Evolutionary conservation across 2,888 invertebrate species (phyloP), one percentile per base, ranked within the genome.

Genomic region (Caenorhabditis sinica): DNA sequence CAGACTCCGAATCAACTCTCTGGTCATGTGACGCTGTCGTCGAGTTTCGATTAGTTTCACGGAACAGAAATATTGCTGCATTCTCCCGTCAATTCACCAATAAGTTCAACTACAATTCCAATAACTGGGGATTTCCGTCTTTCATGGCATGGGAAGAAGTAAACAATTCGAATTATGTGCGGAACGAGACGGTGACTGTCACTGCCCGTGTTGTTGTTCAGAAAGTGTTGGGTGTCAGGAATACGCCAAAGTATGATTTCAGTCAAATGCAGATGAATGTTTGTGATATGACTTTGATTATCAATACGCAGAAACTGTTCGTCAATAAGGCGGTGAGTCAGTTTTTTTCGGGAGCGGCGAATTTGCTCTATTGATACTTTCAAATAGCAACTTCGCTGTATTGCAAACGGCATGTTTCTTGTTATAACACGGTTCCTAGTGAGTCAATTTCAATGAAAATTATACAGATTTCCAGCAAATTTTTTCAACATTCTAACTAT

Each of bases 121-220:
- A 92, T 84, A 92, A 92, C 76, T 92, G 92, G 92, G 92, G 92
- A 1, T 92, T 92, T 71, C 92, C 92, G 15, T 89, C 90, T 2
- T 92, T 92, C 79, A 90, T 92, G 86, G 91, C 91, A 23, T 92
- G 90, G 90, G 83, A 72, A 15, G 90, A 90, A 15, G 75, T 85
- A 28, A 71, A 69, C 28, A 66, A 74, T 45, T 40, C 77, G 33
- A 75, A 82, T 20, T 92, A 86, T 73, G 87, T 90, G 15, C 82
- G 87, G 36, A 88, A 86, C 56, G 91, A 92, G 53, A 81, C 86
- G 2, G 89, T 91, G 45, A 89, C 90, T 17, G 87, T 92, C 33
- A 91, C 91, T 51, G 92, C 92, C 0, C 77, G 84, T 30, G 92
- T 92, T 51, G 86, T 85, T 25, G 91, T 92, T 23, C 90, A 91